These are phyloP conservation scores for Brachionus rotundiformis DNA, from an alignment of 1,140 invertebrate species.

Conservation along the genomic window DNA sequence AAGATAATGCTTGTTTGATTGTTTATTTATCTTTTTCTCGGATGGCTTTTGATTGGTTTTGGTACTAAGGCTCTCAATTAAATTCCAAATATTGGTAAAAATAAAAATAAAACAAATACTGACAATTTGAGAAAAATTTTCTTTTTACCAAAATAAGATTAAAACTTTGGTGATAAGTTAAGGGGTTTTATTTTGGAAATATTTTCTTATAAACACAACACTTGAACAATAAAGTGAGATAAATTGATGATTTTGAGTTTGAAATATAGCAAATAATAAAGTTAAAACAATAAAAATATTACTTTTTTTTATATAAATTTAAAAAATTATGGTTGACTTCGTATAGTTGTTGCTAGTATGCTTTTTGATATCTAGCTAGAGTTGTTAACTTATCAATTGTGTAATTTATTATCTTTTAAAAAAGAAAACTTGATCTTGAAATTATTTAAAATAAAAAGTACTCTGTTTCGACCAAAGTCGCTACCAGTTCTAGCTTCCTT, in stretches of 20 bases:
- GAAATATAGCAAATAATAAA: conserved; percentile 31
- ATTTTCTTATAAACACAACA: conserved; percentile 8
- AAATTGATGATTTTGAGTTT: conserved; percentile 27
- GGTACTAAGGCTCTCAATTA: background rate
- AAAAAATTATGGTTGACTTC: conserved; percentile 44
- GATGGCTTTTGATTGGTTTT: background rate
- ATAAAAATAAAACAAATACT: background rate
- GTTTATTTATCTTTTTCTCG: conserved; percentile 35
- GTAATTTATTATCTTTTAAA: conserved; percentile 48
- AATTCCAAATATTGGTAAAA: background rate
- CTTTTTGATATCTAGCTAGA: background rate
- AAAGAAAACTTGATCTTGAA: conserved; percentile 40
- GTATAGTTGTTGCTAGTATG: background rate
- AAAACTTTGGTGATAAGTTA: background rate
- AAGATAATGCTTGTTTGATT: background rate
- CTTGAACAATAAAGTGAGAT: background rate
- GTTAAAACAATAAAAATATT: background rate
- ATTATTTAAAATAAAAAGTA: background rate
- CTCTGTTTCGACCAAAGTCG: background rate
- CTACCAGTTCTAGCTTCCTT: background rate
- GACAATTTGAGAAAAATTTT: background rate
- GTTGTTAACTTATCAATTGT: conserved; percentile 48
- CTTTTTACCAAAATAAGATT: background rate
- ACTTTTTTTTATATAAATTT: conserved; percentile 4
- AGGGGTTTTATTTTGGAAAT: conserved; percentile 18